Conservation (phyloP, 2,888 invertebrate species). For the Leptarthrus brevirostris region DNA sequence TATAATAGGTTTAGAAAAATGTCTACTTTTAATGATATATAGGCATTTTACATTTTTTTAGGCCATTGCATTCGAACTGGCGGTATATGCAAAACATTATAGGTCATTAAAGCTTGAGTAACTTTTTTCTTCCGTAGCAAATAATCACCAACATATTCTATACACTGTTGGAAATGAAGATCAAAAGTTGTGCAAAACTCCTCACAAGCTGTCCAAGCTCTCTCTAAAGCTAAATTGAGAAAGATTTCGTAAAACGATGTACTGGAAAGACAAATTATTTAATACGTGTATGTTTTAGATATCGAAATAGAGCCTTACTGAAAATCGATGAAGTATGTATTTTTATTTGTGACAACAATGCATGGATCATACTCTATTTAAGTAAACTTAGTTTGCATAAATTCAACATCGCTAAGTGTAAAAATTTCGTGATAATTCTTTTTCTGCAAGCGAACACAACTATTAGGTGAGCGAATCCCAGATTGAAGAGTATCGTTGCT, state of each 20-base stretch:
- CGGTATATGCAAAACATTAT: constrained; percentile 77
- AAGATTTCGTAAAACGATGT: constrained; percentile 65
- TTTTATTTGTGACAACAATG: constrained; percentile 66
- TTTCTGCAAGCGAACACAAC: constrained; percentile 64
- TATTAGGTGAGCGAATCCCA: constrained; percentile 63
- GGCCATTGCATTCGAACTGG: constrained; percentile 67
- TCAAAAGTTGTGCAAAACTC: constrained; percentile 67
- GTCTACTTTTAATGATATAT: constrained; percentile 62
- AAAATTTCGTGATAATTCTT: constrained; percentile 60
- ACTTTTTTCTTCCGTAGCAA: constrained; percentile 79
- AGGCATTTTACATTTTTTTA: constrained; percentile 65
- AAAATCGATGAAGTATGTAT: constrained; percentile 65
- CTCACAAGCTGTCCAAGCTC: constrained; percentile 64
- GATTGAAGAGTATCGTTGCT: constrained; percentile 62
- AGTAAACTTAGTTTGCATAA: constrained; percentile 65
- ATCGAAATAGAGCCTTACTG: constrained; percentile 57
- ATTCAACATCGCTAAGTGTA: constrained; percentile 64
- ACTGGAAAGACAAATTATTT: constrained; percentile 54
- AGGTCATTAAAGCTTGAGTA: constrained; percentile 82
- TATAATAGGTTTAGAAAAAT: constrained; percentile 60
- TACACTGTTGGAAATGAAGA: constrained; percentile 65
- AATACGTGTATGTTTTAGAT: neutral
- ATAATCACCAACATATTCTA: constrained; percentile 86
- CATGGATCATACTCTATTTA: constrained; percentile 66
- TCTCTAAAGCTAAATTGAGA: constrained; percentile 63